Percentiles rank a stretch among this genome's conserved stretches.
These are phyloP conservation scores for Caradrina kadenii DNA, from an alignment of 2,888 invertebrate genomes.

Conservation along the genomic window DNA sequence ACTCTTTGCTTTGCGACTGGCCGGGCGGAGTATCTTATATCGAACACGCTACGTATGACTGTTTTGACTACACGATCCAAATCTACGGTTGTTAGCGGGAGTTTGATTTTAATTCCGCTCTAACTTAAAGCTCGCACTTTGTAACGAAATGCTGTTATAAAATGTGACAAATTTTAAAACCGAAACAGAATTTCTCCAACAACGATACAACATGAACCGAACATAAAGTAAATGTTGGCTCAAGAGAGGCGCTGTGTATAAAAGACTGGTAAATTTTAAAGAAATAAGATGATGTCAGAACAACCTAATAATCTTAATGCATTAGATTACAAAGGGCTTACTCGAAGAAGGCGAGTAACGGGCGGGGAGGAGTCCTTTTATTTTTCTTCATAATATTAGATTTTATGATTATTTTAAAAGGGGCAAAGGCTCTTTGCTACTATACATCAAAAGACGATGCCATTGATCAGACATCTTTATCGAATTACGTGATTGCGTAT, in stretches of 20 bases:
- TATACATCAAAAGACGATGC: slow-evolving; percentile 73
- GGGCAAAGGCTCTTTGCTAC: slow-evolving; percentile 72
- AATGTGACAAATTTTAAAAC: slow-evolving; percentile 49
- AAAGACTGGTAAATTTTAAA: slow-evolving; percentile 77
- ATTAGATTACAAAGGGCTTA: slow-evolving; percentile 84
- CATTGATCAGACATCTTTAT: slow-evolving; percentile 75
- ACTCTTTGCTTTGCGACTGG: slow-evolving; percentile 82
- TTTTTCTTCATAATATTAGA: slow-evolving; percentile 82
- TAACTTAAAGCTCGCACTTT: slow-evolving; percentile 33
- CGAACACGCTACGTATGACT: slow-evolving; percentile 68
- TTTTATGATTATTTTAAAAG: slow-evolving; percentile 84
- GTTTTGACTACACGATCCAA: slow-evolving; percentile 69
- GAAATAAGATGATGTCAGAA: slow-evolving; percentile 80
- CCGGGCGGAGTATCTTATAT: slow-evolving; percentile 73
- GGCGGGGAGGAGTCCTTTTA: slow-evolving; percentile 75
- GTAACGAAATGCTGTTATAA: slow-evolving; percentile 30
- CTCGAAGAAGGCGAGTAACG: slow-evolving; percentile 69
- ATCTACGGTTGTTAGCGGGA: slow-evolving; percentile 66
- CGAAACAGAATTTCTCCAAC: slow-evolving; percentile 29
- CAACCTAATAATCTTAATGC: slow-evolving; percentile 87
- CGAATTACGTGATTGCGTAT: slow-evolving; percentile 75
- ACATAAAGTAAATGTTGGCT: slow-evolving; percentile 54
- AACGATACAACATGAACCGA: slow-evolving; percentile 38
- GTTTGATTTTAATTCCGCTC: slow-evolving; percentile 62
- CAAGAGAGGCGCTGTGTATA: slow-evolving; percentile 60